phyloP scores from a whole-genome alignment of 2,888 invertebrate species.

The Odontothrips loti region DNA sequence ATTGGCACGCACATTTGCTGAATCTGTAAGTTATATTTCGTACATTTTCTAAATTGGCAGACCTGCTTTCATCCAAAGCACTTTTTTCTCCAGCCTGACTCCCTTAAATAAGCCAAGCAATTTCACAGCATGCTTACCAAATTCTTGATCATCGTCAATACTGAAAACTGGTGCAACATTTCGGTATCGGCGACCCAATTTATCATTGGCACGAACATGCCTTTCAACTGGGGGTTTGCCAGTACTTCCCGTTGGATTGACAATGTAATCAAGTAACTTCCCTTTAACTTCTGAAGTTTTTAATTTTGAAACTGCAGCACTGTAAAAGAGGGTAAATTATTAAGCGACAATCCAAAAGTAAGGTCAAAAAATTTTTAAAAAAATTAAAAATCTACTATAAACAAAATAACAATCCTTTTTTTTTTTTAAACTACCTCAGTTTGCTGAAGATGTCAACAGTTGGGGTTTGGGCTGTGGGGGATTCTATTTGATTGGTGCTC shows the following conservation, averaged over 20 bases:
- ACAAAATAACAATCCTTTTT: not conserved
- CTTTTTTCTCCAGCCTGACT: too few relatives aligned
- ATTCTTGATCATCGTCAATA: constrained; percentile 73
- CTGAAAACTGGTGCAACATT: constrained; percentile 91
- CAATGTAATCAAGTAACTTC: constrained; percentile 88
- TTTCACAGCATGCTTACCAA: constrained; percentile 35
- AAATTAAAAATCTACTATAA: too few relatives aligned
- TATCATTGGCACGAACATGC: constrained; percentile 73
- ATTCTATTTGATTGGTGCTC: constrained; percentile 30
- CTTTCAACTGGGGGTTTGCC: constrained; percentile 58
- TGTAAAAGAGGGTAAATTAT: constrained; percentile 35
- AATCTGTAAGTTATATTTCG: constrained; percentile 32
- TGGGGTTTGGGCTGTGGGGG: constrained; percentile 36
- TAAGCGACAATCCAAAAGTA: not conserved
- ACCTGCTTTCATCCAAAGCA: too few relatives aligned
- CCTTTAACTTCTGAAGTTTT: constrained; percentile 91
- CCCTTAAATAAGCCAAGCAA: too few relatives aligned
- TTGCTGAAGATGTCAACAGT: constrained; percentile 8
- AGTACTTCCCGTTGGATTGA: constrained; percentile 67
- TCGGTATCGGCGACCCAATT: constrained; percentile 79
- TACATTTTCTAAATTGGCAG: not conserved
- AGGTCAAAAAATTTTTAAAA: too few relatives aligned
- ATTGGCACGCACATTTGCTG: constrained; percentile 40
- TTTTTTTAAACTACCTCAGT: not conserved
- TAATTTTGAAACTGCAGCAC: constrained; percentile 74